phyloP scores from a whole-genome alignment of 2,797 vertebrate genomes.

The Melanotaenia boesemani region DNA sequence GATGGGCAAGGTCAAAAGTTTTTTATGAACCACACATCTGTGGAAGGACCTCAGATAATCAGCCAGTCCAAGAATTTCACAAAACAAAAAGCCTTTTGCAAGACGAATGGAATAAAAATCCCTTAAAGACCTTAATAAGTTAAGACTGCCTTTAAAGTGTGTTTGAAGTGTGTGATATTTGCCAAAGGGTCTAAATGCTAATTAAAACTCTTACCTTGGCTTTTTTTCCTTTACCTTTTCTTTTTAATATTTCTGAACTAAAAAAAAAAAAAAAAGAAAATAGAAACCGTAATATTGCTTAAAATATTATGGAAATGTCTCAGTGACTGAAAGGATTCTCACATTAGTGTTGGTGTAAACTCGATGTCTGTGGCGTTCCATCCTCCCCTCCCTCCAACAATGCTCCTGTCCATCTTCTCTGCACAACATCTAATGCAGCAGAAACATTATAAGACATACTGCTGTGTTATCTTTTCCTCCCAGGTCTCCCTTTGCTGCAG shows the following conservation, averaged over 20 bases:
- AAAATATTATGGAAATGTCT: not conserved
- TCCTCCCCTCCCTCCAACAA: constrained; percentile 5
- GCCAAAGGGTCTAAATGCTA: not conserved
- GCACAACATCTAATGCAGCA: constrained; percentile 49
- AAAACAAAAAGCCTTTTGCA: not conserved
- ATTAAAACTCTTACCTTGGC: not conserved
- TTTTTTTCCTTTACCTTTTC: not conserved
- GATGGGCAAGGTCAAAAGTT: not conserved
- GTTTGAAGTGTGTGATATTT: not conserved
- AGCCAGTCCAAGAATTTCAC: not conserved
- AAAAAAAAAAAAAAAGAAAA: not conserved
- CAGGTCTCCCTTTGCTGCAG: constrained; percentile 95
- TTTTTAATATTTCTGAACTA: not conserved
- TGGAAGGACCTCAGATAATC: not conserved
- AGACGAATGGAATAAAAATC: not conserved
- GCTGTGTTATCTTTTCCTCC: constrained; percentile 66
- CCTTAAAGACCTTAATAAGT: not conserved
- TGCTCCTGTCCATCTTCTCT: constrained; percentile 44
- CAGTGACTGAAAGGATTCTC: not conserved
- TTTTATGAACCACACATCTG: not conserved
- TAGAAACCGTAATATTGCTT: not conserved
- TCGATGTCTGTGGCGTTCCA: not conserved
- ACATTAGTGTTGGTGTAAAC: not conserved
- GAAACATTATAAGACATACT: constrained; percentile 41
- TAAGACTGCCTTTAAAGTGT: not conserved